These are phyloP conservation scores for Ceyx cyanopectus DNA, from an alignment of 2,113 vertebrate species.

Conservation along the genomic window DNA sequence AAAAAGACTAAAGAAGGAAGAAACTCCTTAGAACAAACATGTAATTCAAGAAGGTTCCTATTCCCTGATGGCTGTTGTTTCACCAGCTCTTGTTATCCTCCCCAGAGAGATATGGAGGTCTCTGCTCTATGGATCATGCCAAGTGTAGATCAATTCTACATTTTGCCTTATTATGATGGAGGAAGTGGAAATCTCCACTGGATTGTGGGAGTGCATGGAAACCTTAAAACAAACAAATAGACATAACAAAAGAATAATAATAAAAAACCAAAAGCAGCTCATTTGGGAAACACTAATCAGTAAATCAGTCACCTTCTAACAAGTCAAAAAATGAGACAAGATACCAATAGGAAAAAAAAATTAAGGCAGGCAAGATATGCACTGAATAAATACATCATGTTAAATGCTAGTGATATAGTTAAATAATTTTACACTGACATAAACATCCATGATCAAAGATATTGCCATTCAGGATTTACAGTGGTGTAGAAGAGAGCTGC, in stretches of 20 bases:
- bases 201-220: not conserved
- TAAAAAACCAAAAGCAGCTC: not conserved
- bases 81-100: not conserved
- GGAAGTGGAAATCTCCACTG: not conserved
- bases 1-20: not conserved
- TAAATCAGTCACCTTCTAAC: not conserved
- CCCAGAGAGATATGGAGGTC: not conserved
- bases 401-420: not conserved
- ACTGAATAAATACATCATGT: not conserved
- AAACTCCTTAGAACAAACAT: not conserved
- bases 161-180: not conserved
- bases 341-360: not conserved
- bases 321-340: slow-evolving; percentile 1
- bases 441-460: not conserved
- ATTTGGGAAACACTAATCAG: not conserved
- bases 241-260: too few relatives aligned
- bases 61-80: not conserved
- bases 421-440: not conserved
- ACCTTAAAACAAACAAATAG: not conserved
- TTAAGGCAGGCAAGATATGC: not conserved
- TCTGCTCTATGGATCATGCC: not conserved
- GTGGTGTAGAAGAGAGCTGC: not conserved
- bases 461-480: not conserved
- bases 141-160: not conserved
- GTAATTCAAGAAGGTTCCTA: not conserved